Evolutionary conservation across 2,888 invertebrate species (phyloP).

Genomic region (Crossocerus cetratus): DNA sequence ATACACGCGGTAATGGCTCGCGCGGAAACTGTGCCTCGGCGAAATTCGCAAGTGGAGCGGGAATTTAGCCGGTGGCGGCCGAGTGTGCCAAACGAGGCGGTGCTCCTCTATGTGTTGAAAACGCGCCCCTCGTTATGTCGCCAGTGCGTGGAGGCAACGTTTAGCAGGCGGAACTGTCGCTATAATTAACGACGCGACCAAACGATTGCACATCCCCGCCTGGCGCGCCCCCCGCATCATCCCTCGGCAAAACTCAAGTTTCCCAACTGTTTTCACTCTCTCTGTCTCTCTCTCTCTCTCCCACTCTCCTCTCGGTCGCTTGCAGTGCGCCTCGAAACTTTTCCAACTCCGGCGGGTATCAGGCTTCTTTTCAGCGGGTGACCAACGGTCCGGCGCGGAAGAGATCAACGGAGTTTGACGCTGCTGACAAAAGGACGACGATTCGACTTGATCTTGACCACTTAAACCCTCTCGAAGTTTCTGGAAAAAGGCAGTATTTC

Average conservation of each 20-base stretch:
- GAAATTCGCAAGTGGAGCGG: not conserved
- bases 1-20: too few relatives aligned
- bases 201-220: not conserved
- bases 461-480: not conserved
- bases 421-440: too few relatives aligned
- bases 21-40: too few relatives aligned
- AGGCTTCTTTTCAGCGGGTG: too few relatives aligned
- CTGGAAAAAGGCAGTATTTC: not conserved
- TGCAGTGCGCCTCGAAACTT: too few relatives aligned
- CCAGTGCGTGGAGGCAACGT: slow-evolving; percentile 15
- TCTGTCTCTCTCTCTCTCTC: not conserved
- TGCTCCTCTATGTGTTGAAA: slow-evolving; percentile 13
- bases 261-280: too few relatives aligned
- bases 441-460: too few relatives aligned
- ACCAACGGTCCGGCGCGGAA: too few relatives aligned
- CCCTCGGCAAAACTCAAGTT: too few relatives aligned
- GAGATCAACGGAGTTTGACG: too few relatives aligned
- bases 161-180: not conserved
- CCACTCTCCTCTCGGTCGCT: not conserved
- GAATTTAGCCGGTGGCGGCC: not conserved
- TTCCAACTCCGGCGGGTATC: too few relatives aligned
- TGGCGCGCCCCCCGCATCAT: not conserved
- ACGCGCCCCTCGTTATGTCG: slow-evolving; percentile 7
- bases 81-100: slow-evolving; percentile 6
- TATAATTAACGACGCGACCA: slow-evolving; percentile 3